These are phyloP conservation scores for Tokudaia muenninki DNA, from an alignment of 2,797 vertebrate genomes.

Conservation along the genomic window DNA sequence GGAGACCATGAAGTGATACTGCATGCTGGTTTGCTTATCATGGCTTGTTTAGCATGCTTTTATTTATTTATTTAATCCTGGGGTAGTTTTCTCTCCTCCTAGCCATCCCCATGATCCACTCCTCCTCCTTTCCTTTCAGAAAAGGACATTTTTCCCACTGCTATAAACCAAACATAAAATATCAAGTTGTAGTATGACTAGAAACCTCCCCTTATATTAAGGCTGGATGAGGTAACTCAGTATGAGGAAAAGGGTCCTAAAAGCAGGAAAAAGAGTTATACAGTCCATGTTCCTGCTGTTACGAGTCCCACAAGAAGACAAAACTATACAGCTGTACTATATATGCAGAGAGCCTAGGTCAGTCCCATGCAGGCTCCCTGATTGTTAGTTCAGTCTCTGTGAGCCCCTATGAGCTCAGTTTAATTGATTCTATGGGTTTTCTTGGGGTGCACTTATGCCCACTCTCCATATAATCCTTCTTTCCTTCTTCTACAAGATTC, in stretches of 20 bases:
- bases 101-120: neutral
- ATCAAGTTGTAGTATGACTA: too few species aligned
- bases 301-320: too few species aligned
- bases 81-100: neutral
- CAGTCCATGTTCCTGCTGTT: too few species aligned
- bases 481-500: too few species aligned
- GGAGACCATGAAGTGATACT: neutral
- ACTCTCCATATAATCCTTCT: neutral
- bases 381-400: neutral
- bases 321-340: too few species aligned
- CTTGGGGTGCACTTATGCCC: neutral
- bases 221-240: neutral
- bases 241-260: neutral
- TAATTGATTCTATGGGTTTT: neutral
- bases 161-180: neutral
- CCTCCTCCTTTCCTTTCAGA: neutral
- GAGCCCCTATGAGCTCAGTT: neutral
- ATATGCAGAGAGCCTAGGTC: neutral
- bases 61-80: neutral
- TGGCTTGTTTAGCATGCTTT: neutral
- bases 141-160: neutral
- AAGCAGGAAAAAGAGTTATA: neutral
- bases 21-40: neutral
- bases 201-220: neutral
- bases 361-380: neutral